A percentile compares a stretch with the other conserved stretches of the same genome.
Evolutionary conservation across 1,140 invertebrate genomes (phyloP).

Genomic region (Scaptomyza pallida): DNA sequence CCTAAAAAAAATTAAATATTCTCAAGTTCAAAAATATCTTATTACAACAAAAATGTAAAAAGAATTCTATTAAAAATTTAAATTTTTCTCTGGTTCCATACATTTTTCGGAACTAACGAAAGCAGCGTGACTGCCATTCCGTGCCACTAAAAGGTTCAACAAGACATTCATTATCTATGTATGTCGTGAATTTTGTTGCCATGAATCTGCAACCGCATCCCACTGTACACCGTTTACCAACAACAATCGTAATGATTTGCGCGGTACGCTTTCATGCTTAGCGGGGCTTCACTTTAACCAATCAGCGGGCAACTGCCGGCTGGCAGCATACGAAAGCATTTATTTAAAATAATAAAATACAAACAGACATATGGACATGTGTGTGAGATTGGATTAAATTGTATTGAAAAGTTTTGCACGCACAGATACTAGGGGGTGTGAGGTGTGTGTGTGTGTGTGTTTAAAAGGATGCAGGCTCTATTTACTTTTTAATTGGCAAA

Average conservation of each 20-base stretch:
- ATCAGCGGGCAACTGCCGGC: too few relatives aligned
- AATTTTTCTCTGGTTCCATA: too few relatives aligned
- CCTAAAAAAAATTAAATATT: too few relatives aligned
- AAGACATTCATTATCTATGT: too few relatives aligned
- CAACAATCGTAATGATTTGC: slow-evolving; percentile 8
- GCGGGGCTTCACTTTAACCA: slow-evolving; percentile 39
- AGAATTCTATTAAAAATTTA: too few relatives aligned
- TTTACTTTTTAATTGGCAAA: slow-evolving; percentile 82
- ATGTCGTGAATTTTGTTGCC: not conserved
- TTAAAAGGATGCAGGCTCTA: slow-evolving; percentile 77
- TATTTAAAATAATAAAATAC: slow-evolving; percentile 6
- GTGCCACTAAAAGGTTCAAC: too few relatives aligned
- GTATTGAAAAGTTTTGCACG: slow-evolving; percentile 70
- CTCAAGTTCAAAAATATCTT: too few relatives aligned
- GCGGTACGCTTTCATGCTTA: slow-evolving; percentile 7
- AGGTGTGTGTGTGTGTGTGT: slow-evolving; percentile 9
- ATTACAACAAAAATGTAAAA: too few relatives aligned
- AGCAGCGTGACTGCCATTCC: too few relatives aligned
- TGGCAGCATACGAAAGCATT: slow-evolving; percentile 25
- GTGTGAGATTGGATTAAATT: slow-evolving; percentile 58
- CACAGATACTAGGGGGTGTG: slow-evolving; percentile 14
- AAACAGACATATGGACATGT: not conserved
- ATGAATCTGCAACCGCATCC: not conserved
- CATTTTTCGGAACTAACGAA: too few relatives aligned
- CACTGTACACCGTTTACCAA: slow-evolving; percentile 4